A percentile compares a stretch with the other conserved stretches of the same genome.
phyloP scores from a whole-genome alignment of 2,797 vertebrate species.

The Labroides dimidiatus region DNA sequence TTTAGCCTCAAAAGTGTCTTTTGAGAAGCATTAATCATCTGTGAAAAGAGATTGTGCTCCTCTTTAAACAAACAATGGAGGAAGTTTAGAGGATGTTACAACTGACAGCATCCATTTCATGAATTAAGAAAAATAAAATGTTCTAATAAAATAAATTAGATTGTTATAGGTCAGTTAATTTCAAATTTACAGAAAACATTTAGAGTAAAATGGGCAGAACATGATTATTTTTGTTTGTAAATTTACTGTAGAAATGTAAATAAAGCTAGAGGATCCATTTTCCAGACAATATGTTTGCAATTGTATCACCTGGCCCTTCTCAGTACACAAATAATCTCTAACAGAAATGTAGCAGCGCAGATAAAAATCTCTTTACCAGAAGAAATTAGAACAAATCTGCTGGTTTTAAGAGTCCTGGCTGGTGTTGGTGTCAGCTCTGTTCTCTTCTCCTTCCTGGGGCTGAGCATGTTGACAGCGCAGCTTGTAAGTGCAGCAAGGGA shows the following conservation, averaged over 20 bases:
- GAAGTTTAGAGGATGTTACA: slow-evolving; percentile 6
- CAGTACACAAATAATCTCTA: slow-evolving; percentile 5
- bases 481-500: slow-evolving; percentile 63
- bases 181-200: neutral
- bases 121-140: neutral
- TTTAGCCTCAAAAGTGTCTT: slow-evolving; percentile 61
- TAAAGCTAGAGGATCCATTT: neutral
- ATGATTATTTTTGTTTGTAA: neutral
- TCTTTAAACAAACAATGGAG: slow-evolving; percentile 9
- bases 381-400: slow-evolving; percentile 30
- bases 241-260: neutral
- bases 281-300: neutral
- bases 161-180: neutral
- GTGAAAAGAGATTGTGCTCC: slow-evolving; percentile 17
- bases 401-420: slow-evolving; percentile 24
- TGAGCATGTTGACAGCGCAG: slow-evolving; percentile 61
- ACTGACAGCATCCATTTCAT: slow-evolving; percentile 1
- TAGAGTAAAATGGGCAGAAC: neutral
- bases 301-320: neutral
- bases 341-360: neutral
- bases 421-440: slow-evolving; percentile 56
- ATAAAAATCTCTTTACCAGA: neutral
- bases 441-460: slow-evolving; percentile 35
- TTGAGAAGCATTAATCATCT: slow-evolving; percentile 58
- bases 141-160: neutral